These are phyloP conservation scores for Tenthredo notha DNA, from an alignment of 2,888 invertebrate species.

Conservation along the genomic window DNA sequence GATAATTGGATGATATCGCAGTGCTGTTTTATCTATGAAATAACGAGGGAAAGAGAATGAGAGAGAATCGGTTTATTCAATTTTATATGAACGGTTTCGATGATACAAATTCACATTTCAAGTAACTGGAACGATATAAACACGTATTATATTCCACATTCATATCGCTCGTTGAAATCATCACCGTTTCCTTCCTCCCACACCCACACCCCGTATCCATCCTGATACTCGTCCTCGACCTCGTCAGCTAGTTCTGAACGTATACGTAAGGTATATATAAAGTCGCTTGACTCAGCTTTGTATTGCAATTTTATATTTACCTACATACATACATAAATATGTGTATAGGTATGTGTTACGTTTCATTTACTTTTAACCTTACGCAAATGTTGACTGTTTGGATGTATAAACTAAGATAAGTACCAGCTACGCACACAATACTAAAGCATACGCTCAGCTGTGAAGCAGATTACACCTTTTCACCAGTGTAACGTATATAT, in stretches of 20 bases:
- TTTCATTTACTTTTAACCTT: constrained; percentile 3
- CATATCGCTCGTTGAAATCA: not conserved
- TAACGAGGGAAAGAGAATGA: not conserved
- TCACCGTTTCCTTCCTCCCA: constrained; percentile 16
- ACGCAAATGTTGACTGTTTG: not conserved
- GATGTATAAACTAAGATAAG: not conserved
- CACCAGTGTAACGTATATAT: too few relatives aligned
- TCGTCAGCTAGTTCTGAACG: constrained; percentile 9
- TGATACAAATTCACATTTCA: not conserved
- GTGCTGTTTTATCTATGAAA: not conserved
- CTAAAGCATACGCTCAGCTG: not conserved
- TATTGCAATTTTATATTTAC: constrained; percentile 1
- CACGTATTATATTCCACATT: not conserved
- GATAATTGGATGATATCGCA: not conserved
- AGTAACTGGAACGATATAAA: not conserved
- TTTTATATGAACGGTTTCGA: not conserved
- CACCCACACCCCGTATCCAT: not conserved
- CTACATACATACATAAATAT: not conserved
- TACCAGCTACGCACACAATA: not conserved
- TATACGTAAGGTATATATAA: not conserved
- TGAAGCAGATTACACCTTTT: not conserved
- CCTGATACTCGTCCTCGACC: constrained; percentile 14
- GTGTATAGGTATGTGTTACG: not conserved
- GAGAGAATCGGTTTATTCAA: not conserved
- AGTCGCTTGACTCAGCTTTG: not conserved